Base-by-base conservation (phyloP, 1,140 invertebrate genomes). In the Wasmannia auropunctata region DNA sequence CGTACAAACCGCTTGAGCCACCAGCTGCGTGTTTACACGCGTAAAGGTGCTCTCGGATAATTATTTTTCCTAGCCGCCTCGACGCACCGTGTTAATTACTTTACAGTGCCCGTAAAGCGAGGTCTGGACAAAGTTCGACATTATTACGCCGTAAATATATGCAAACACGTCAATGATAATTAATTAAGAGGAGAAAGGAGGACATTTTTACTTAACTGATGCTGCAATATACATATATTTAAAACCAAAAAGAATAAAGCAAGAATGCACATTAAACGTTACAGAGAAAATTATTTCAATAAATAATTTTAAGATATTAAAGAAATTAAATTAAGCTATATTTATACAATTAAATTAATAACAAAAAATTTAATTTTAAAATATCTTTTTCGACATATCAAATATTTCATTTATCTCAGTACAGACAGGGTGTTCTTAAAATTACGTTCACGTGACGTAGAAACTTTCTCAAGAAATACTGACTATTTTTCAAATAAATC, bases 11-110 rank as follows among this genome's bases (percentile, higher is more conserved):
- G 63, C 25, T 69, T 51, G 54, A 75, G 46, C 87, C 67, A 84
- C 46, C 87, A 85, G 83, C 83, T 81, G 43, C 69, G 28, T 88
- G 87, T 89, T 86, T 79, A 89, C 88, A 79, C 85, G 81, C 86
- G 80, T 80, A 67, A 62, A 85, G 46, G 74, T 46, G 65, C 62
- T 58, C 60, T 22, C 46, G 56, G 65, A 90, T 89, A 90, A 90
- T 90, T 89, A 90, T 89, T 90, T 90, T 90, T 90, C 88, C 88
- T 65, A 76, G 74, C n/a, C 65, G 69, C 49, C 56, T 46, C 37
- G 22, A 83, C 79, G 37, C 67, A 83, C n/a, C 34, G 19, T 56
- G 80, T 90, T 90, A 90, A 90, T 90, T 89, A 87, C 84, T 80
- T 87, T 80, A 89, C 75, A 51, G 56, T 79, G 46, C 62, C 85